Conservation (phyloP, 2,113 vertebrate species). For the Tichodroma muraria region DNA sequence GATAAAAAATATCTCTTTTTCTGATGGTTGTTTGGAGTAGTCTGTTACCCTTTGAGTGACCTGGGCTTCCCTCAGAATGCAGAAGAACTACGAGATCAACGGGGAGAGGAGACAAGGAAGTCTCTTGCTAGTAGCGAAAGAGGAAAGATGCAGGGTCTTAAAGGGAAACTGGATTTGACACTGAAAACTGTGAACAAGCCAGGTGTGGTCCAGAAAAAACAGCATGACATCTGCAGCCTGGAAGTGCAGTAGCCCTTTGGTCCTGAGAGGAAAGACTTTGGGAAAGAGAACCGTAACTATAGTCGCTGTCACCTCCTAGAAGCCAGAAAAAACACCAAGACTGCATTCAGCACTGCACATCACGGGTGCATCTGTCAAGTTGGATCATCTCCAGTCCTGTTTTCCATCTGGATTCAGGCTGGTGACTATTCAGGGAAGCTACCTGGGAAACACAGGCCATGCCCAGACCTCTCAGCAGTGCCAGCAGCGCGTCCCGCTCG, state of each 20-base stretch:
- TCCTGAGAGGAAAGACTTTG: neutral
- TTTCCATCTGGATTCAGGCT: neutral
- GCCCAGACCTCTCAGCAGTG: neutral
- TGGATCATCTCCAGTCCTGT: neutral
- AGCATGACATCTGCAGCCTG: neutral
- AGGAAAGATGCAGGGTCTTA: neutral
- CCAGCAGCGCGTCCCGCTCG: accelerated
- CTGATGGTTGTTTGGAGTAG: neutral
- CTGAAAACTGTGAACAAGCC: neutral
- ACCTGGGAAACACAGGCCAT: neutral
- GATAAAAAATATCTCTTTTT: neutral
- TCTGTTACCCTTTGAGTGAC: neutral
- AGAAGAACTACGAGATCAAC: neutral
- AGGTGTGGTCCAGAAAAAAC: neutral
- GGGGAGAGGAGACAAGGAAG: neutral
- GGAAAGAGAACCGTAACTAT: neutral
- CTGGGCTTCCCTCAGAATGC: neutral
- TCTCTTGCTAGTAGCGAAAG: neutral
- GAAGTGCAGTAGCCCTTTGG: neutral
- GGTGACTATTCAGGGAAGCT: neutral
- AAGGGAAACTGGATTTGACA: neutral
- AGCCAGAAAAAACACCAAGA: neutral
- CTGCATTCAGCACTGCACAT: neutral
- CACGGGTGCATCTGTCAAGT: neutral
- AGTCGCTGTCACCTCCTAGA: neutral